phyloP scores from a whole-genome alignment of 2,888 invertebrate species.

The Eupithecia vulgata region DNA sequence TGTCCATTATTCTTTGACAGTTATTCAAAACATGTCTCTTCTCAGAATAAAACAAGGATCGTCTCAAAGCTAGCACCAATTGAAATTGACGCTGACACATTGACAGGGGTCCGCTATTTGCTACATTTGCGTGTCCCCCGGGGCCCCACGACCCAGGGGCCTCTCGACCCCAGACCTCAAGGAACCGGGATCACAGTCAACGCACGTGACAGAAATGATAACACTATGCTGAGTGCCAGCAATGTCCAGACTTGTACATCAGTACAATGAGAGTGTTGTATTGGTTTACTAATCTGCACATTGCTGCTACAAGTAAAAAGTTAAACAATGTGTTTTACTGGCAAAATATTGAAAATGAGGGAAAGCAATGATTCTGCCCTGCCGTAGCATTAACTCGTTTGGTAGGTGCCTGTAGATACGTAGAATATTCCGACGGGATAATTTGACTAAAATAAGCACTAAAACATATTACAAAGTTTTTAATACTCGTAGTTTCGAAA shows the following conservation, averaged over 20 bases:
- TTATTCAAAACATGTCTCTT: constrained; percentile 2
- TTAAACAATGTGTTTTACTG: background rate
- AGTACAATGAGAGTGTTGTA: no score
- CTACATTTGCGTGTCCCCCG: constrained; percentile 13
- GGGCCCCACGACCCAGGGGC: background rate
- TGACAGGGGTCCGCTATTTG: constrained; percentile 22
- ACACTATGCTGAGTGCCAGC: background rate
- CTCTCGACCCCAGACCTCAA: constrained; percentile 9
- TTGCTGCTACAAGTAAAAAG: background rate
- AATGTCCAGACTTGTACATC: background rate
- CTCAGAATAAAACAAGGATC: background rate
- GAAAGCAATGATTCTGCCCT: no score
- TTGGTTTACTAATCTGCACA: no score
- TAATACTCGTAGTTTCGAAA: no score
- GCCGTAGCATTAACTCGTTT: no score
- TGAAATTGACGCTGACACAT: constrained; percentile 21
- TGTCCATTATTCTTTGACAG: background rate
- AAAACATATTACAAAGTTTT: background rate
- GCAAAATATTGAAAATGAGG: no score
- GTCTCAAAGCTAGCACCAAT: background rate
- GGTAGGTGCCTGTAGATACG: no score
- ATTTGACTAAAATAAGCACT: background rate
- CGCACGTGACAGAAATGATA: constrained; percentile 18
- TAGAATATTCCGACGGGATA: background rate
- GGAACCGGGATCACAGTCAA: constrained; percentile 18